Evolutionary conservation across 2,113 vertebrate genomes (phyloP).

Genomic region (Pogonocichla stellata): DNA sequence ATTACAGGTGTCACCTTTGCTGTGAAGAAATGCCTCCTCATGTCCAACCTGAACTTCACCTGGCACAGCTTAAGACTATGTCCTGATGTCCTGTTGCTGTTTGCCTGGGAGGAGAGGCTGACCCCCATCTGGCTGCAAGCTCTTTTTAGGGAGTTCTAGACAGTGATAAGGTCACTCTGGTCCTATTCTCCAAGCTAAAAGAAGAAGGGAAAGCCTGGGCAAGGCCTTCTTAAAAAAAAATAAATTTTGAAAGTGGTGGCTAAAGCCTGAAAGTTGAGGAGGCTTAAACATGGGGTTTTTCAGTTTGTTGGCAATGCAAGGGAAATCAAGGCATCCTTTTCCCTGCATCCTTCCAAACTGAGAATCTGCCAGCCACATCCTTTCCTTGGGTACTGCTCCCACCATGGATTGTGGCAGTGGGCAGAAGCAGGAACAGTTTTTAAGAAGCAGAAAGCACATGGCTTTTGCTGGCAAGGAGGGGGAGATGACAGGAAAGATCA

Average conservation of each 20-base stretch:
- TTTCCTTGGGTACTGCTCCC: neutral
- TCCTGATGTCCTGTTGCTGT: neutral
- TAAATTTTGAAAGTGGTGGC: neutral
- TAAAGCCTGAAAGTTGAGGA: neutral
- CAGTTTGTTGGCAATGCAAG: no score
- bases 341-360: neutral
- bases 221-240: neutral
- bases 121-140: neutral
- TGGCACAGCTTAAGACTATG: neutral
- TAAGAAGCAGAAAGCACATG: neutral
- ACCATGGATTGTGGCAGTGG: neutral
- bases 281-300: fast-evolving
- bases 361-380: no score
- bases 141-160: neutral
- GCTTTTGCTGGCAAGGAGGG: neutral
- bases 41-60: neutral
- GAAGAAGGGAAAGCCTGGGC: neutral
- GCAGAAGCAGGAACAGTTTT: neutral
- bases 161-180: neutral
- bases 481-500: neutral
- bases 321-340: neutral
- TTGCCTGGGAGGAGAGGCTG: neutral
- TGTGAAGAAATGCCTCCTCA: neutral
- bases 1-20: neutral
- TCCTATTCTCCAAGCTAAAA: neutral